phyloP scores from a whole-genome alignment of 2,113 vertebrate genomes.

The Entelurus aequoreus region DNA sequence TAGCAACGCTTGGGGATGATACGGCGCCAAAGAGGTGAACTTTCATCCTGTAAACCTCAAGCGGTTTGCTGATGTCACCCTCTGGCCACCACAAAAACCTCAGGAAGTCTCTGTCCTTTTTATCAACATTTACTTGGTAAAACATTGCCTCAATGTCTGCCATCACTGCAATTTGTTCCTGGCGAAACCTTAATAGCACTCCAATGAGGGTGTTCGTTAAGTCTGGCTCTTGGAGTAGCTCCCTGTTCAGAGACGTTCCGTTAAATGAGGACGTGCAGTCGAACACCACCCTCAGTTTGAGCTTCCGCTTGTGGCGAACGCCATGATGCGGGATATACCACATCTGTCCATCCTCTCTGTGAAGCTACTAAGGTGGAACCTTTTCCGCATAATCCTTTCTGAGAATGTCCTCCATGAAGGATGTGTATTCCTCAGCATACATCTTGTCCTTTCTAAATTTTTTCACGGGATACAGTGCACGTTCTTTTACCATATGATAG shows the following conservation, averaged over 20 bases:
- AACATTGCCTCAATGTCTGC: background rate
- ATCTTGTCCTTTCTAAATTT: too few species aligned
- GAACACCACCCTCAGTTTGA: background rate
- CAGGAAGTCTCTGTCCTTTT: background rate
- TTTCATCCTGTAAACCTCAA: background rate
- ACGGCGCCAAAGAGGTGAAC: background rate
- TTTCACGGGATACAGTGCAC: too few species aligned
- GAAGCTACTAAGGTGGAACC: too few species aligned
- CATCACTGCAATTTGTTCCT: background rate
- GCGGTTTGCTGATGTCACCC: background rate
- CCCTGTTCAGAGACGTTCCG: background rate
- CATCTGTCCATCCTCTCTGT: background rate
- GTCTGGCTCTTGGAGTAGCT: background rate
- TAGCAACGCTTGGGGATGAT: background rate
- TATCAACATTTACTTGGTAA: background rate
- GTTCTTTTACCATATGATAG: too few species aligned
- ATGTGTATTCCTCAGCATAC: too few species aligned
- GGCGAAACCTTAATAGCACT: background rate
- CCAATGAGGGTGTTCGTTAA: background rate
- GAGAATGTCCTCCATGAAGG: too few species aligned
- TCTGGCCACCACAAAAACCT: background rate
- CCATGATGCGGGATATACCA: background rate
- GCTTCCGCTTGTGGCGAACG: background rate
- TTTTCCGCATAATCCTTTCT: too few species aligned
- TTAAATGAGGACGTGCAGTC: background rate